Base-by-base conservation (phyloP, 2,113 vertebrate genomes). In the Alectura lathami region DNA sequence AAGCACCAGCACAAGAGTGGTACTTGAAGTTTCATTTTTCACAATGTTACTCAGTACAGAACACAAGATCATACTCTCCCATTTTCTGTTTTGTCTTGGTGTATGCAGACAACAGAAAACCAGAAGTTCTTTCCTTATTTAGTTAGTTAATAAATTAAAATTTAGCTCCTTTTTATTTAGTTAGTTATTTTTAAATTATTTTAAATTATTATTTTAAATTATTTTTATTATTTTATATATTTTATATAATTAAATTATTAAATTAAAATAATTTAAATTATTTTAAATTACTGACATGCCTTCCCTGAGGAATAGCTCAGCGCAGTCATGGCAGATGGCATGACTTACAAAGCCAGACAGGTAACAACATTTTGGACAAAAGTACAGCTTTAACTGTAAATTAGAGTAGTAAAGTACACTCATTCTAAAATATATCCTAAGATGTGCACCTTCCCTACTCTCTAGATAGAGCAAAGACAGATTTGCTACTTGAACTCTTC, bases 401-500 rank as follows among this genome's bases (percentile, higher is more conserved):
- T 74, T 57, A 74, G 17, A 83, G 56, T 5, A 89, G 18, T 29
- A 8, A 83, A 73, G 6, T 27, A 88, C 17, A 26, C 6, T 32
- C 3, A 5, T 42, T 92, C 13, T 40, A 76, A 76, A 91, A 72
- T 16, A 79, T 16, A 79, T n/a, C 79, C 57, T 17, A 40, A 51
- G 29, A 50, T 81, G 36, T 5, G 88, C 14, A 78, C 6, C 7
- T 63, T 53, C 50, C 72, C 47, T 91, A 62, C 38, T 67, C 17
- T 74, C 92, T 92, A 89, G 69, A 89, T 2, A 68, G 15, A 34
- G 53, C 3, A 50, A 11, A 76, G 34, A 51, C 48, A 84, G 90
- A 82, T 92, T 16, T 64, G 13, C 45, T 88, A 77, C 73, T 80
- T 86, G 66, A 97, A 88, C 69, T 94, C 62, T 91, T 86, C 75